Evolutionary conservation across 1,140 invertebrate genomes (phyloP), one percentile per base, ranked within the genome.

Genomic region (Drosophila nasuta): DNA sequence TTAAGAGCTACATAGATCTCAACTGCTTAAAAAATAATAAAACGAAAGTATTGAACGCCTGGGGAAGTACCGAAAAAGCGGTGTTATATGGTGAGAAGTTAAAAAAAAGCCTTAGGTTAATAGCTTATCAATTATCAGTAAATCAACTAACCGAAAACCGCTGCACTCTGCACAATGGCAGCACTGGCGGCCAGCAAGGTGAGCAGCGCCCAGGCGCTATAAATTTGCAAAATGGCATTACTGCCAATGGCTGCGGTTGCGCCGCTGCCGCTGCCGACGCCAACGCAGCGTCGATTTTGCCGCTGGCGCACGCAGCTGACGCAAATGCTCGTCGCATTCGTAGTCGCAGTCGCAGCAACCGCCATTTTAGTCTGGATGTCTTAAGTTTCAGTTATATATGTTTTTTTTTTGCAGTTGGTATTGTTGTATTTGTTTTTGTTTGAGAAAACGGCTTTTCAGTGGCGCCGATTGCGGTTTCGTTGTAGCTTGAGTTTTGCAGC

Each of bases 121-220:
- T 49, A 52, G 33, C 20, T 38, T 46, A 41, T n/a, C 10, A 13
- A 38, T 38, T 46, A 41, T n/a, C 10, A 13, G 30, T 30, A n/a
- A 52, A 20, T 63, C 51, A 51, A 89, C 85, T 81, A 65, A 89
- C 85, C 85, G 56, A 89, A 89, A 60, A 89, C 85, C 13, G 85
- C 66, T 11, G 85, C 85, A 79, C 81, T 89, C 60, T 89, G 81
- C 38, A 89, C 85, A 73, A 85, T 81, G 58, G 77, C 79, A 49
- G 54, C 67, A 56, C 82, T 87, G 76, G 78, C 83, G 41, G 77
- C 59, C 56, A 89, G 67, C 52, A 89, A 62, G 20, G 78, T 71
- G 57, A 89, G 48, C 46, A 81, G 56, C 54, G 78, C 75, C 72
- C 72, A 81, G 58, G 69, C 71, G 57, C 70, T 58, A 51, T 89